These are phyloP conservation scores for Cetoscarus ocellatus DNA, from an alignment of 2,797 vertebrate species.

Conservation along the genomic window DNA sequence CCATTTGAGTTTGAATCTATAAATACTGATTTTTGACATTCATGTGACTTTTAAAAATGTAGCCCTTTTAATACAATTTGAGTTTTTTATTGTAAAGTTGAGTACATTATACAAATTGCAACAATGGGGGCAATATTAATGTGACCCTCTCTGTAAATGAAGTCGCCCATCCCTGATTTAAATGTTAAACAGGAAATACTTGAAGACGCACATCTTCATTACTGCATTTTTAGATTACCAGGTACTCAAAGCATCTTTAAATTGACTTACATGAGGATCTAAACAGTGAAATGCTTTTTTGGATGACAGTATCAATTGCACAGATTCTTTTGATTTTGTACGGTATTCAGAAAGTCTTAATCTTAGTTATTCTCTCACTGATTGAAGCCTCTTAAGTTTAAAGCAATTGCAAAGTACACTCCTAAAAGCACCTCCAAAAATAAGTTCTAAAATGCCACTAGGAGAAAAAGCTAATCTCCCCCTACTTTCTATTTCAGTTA, in stretches of 20 bases:
- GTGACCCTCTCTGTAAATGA: too few species aligned
- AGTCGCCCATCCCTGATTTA: too few species aligned
- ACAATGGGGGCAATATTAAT: too few species aligned
- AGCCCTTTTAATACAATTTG: too few species aligned
- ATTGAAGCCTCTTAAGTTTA: constrained; percentile 32
- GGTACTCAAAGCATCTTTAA: not conserved
- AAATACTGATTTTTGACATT: too few species aligned
- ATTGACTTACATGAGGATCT: not conserved
- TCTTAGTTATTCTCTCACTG: constrained; percentile 12
- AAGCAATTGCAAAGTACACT: constrained; percentile 30
- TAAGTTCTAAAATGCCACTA: constrained; percentile 22
- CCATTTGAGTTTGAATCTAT: too few species aligned
- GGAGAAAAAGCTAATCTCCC: constrained; percentile 31
- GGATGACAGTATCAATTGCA: too few species aligned
- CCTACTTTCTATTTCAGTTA: constrained; percentile 18
- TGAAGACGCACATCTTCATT: not conserved
- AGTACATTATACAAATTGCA: too few species aligned
- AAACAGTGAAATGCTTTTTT: too few species aligned
- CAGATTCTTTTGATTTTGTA: not conserved
- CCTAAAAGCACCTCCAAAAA: constrained; percentile 30
- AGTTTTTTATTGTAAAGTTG: too few species aligned
- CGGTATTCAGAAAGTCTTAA: not conserved
- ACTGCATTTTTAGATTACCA: too few species aligned
- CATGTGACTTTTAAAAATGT: too few species aligned
- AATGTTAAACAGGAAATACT: not conserved